Evolutionary conservation across 2,888 invertebrate genomes (phyloP).

Genomic region (Conomelus anceps): DNA sequence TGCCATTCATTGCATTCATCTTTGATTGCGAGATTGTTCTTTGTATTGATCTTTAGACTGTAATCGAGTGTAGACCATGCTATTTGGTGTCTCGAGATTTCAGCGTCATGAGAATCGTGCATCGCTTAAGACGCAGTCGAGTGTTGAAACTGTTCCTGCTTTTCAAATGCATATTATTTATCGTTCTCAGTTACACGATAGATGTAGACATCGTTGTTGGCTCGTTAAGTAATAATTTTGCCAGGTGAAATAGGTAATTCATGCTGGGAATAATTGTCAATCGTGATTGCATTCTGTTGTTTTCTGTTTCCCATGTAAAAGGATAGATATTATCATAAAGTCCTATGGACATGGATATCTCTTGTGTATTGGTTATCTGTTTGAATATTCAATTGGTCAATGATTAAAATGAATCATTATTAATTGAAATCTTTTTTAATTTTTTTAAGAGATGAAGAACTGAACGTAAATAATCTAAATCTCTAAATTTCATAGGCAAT

Average conservation of each 20-base stretch:
- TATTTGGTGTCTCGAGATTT: neutral
- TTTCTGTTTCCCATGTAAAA: neutral
- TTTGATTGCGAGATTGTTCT: neutral
- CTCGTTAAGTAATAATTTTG: neutral
- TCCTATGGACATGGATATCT: too few relatives aligned
- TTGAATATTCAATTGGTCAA: too few relatives aligned
- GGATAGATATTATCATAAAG: neutral
- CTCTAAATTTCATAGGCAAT: too few relatives aligned
- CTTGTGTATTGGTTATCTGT: too few relatives aligned
- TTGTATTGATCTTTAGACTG: neutral
- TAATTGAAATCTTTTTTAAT: too few relatives aligned
- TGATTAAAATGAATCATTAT: too few relatives aligned
- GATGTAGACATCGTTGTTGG: neutral
- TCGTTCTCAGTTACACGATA: neutral
- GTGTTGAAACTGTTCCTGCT: neutral
- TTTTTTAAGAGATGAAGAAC: too few relatives aligned
- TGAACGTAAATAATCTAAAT: too few relatives aligned
- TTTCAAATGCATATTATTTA: neutral
- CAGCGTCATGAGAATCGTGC: neutral
- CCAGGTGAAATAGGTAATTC: neutral
- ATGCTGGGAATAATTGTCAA: neutral
- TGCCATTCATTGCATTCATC: neutral
- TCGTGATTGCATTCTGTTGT: neutral
- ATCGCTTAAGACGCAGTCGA: neutral
- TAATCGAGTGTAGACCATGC: neutral